These are phyloP conservation scores for Lepas anatifera DNA, from an alignment of 2,888 invertebrate genomes.

Conservation along the genomic window DNA sequence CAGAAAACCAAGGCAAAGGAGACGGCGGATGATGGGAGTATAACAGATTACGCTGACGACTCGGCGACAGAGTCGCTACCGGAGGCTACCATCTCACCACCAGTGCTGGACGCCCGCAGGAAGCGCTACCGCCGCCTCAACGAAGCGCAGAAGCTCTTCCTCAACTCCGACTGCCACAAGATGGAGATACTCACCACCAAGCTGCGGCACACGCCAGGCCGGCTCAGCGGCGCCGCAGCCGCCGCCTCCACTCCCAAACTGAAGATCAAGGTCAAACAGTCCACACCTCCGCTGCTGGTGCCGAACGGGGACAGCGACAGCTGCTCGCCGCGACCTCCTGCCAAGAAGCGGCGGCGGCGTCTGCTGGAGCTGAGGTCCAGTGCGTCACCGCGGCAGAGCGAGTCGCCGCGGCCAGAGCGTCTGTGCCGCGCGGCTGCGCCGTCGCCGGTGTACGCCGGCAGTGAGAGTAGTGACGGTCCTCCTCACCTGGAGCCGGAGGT, in stretches of 20 bases:
- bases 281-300: neutral
- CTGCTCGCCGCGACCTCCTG: neutral
- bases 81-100: too few species aligned
- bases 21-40: too few species aligned
- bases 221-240: constrained; percentile 1
- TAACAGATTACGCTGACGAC: too few species aligned
- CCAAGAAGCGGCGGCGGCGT: neutral
- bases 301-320: neutral
- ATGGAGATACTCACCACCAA: neutral
- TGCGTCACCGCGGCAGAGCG: neutral
- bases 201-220: neutral
- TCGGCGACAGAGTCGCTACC: too few species aligned
- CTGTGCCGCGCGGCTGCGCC: neutral
- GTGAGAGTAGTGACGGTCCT: neutral
- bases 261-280: too few species aligned
- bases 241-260: neutral
- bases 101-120: too few species aligned
- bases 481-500: constrained; percentile 4
- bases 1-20: too few species aligned
- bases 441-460: neutral
- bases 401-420: neutral
- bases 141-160: neutral
- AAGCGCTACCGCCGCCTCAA: neutral
- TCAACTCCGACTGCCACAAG: constrained; percentile 3
- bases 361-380: neutral